phyloP scores from a whole-genome alignment of 2,113 vertebrate species.

The Neotoma lepida region DNA sequence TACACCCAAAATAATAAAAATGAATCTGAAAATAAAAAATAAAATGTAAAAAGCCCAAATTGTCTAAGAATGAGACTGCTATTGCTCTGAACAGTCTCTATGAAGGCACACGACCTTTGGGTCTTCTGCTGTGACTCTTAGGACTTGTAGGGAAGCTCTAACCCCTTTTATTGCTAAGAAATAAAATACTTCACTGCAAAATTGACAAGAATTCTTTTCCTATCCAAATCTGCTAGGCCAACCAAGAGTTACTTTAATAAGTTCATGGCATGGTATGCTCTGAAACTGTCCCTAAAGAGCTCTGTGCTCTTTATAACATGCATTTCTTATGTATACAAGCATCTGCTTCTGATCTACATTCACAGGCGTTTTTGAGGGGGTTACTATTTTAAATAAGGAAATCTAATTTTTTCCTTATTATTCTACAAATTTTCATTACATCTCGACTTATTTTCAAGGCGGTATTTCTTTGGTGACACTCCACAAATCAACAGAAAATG shows the following conservation, averaged over 20 bases:
- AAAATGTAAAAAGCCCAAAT: not conserved
- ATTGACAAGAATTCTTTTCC: constrained; percentile 40
- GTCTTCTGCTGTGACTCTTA: constrained; percentile 31
- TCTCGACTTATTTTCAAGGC: constrained; percentile 25
- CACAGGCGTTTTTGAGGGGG: constrained; percentile 23
- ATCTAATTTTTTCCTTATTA: constrained; percentile 41
- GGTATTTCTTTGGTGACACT: constrained; percentile 20
- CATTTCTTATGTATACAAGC: not conserved
- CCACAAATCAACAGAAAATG: constrained; percentile 14
- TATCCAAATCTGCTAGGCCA: constrained; percentile 30
- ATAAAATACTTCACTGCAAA: constrained; percentile 54
- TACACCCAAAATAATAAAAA: not conserved
- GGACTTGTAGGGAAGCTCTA: not conserved
- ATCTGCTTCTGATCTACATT: not conserved
- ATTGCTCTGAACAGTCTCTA: constrained; percentile 2
- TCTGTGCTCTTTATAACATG: not conserved
- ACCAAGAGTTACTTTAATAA: constrained; percentile 43
- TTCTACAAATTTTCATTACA: constrained; percentile 32
- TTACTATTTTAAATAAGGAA: constrained; percentile 49
- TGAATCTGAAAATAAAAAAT: not conserved
- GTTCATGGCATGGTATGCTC: not conserved
- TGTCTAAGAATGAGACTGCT: constrained; percentile 26
- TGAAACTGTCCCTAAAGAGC: not conserved
- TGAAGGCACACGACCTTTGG: not conserved
- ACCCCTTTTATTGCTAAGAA: constrained; percentile 42